Evolutionary conservation across 1,140 invertebrate genomes (phyloP), one percentile per base, ranked within the genome.

Genomic region (Micrasema minimum): DNA sequence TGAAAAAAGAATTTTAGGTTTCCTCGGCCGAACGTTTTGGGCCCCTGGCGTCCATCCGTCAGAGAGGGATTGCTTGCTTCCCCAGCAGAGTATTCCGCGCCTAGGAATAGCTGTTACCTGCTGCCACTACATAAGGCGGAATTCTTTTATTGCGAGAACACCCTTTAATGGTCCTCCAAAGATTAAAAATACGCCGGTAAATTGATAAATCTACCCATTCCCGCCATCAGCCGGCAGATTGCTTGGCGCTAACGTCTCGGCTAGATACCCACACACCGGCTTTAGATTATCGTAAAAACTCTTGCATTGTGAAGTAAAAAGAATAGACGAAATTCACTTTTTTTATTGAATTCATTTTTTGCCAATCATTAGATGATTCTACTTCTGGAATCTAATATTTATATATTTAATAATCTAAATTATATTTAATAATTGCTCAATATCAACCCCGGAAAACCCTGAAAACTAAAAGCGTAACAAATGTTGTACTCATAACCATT

Each of bases 161-260:
- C 51, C 62, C 62, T 46, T 38, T 67, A 72, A 72, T 50, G 71
- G 71, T 57, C 65, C 71, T 72, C 71, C 71, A 50, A 72, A 72
- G 71, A 72, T 72, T 72, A 72, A 72, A 72, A 72, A 72, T 72
- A 72, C 66, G 48, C 65, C 71, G 65, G 65, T 62, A 72, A 72
- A 72, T 72, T 72, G 71, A 72, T 72, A 68, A 43, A 48, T 57
- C 57, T 31, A 45, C 57, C 64, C 57, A 38, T 59, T 23, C 45
- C 2, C 37, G 26, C 51, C 55, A 55, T 37, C 53, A 16, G 66
- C 22, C 10, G 38, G 66, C 50, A 68, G 66, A 68, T 68, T 68
- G 66, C 66, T n/a, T n/a, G 9, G 18, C 35, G 26, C 35, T 35
- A 2, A 26, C 57, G 6, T 9, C 6, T 14, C 43, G 12, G n/a